Base-by-base conservation (phyloP, 2,888 invertebrate species). In the Seira sanloemensis region DNA sequence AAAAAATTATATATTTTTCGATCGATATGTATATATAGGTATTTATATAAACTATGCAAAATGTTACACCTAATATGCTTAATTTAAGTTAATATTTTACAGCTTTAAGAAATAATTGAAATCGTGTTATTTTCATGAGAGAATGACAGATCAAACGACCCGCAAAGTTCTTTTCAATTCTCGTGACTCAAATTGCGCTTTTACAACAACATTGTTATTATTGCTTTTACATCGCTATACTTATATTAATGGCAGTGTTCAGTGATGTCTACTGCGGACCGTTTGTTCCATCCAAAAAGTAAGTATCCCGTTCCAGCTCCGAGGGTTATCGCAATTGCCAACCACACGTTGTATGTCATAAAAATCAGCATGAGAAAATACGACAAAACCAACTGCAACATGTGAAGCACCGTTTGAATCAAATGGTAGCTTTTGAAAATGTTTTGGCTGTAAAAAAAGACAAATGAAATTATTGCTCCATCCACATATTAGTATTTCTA, bases 331-430 rank as follows among this genome's bases (percentile, higher is more conserved):
- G 97, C 96, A 69, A 96, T 91, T 91, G 97, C 97, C 83, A 98
- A 93, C 97, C 97, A 98, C 19, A 95, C 94, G 91, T 98, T 98
- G 93, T 97, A 98, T 0, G 98, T 98, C 98, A 98, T 98, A 91
- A 98, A 98, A 89, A 98, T 96, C 91, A 98, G 92, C 98, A 98
- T 98, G 72, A 98, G 93, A 92, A 97, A 95, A 92, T 98, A 98
- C 89, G 97, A 97, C 86, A 98, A 93, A 81, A 97, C 93, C 90
- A 98, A 96, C 92, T 98, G 98, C 21, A 98, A 90, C 86, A 97
- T 94, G 91, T 98, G 98, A 19, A 98, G 93, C 71, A 95, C 91
- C 18, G 98, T 97, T 92, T 98, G 98, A 74, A 86, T 37, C 4
- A 12, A 84, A 87, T 37, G 4, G 4, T 7, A 37, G 37, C 12